Evolutionary conservation across 2,888 invertebrate genomes (phyloP).

Genomic region (Drosophila nr. perissopoda): DNA sequence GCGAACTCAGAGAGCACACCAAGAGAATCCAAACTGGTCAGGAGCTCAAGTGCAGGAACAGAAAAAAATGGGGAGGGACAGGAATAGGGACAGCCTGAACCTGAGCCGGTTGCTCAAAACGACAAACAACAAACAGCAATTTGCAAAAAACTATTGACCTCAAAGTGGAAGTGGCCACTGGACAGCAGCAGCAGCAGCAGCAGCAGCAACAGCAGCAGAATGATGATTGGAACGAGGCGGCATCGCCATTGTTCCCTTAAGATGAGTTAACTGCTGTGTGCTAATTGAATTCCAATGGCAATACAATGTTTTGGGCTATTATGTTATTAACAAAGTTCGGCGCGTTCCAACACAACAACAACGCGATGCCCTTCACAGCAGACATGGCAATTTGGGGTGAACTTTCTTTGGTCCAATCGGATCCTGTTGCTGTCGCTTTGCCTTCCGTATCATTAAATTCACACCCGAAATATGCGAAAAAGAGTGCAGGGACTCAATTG

Average conservation of each 20-base stretch:
- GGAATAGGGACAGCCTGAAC: constrained; percentile 28
- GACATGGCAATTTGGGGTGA: constrained; percentile 61
- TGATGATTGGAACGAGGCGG: constrained; percentile 18
- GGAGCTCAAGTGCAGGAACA: constrained; percentile 37
- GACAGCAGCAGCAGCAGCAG: constrained; percentile 6
- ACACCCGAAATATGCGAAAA: constrained; percentile 61
- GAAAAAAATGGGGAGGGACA: constrained; percentile 14
- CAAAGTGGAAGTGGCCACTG: constrained; percentile 65
- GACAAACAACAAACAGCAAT: constrained; percentile 65
- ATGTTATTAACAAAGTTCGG: constrained; percentile 72
- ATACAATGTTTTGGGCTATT: constrained; percentile 77
- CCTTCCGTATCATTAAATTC: constrained; percentile 73
- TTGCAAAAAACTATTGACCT: constrained; percentile 73
- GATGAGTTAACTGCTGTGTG: constrained; percentile 49
- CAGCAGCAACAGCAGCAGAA: constrained; percentile 16
- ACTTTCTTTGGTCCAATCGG: constrained; percentile 64
- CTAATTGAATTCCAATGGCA: constrained; percentile 80
- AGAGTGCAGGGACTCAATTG: constrained; percentile 48
- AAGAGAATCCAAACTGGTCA: constrained; percentile 52
- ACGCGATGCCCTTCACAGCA: constrained; percentile 50
- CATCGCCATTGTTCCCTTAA: constrained; percentile 51
- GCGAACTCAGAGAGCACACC: constrained; percentile 13
- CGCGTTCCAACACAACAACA: constrained; percentile 43
- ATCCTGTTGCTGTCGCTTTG: constrained; percentile 32
- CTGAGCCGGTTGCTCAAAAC: constrained; percentile 63